Percentiles rank a stretch among this genome's conserved stretches.
phyloP scores from a whole-genome alignment of 2,797 vertebrate genomes.

The Epinephelus coioides region DNA sequence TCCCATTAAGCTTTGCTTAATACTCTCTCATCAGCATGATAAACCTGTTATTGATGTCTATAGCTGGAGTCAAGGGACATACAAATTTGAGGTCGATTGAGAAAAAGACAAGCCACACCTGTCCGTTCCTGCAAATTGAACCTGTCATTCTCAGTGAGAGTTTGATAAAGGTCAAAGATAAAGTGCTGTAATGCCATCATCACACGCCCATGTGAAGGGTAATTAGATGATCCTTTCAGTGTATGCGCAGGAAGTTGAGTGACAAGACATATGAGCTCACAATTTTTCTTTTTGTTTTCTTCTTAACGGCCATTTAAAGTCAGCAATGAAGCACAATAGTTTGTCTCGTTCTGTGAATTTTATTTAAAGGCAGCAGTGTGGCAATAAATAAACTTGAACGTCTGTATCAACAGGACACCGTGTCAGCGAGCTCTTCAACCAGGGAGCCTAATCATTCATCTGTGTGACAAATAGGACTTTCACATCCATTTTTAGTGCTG shows the following conservation, averaged over 20 bases:
- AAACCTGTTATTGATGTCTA: slow-evolving; percentile 73
- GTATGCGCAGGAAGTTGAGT: slow-evolving; percentile 8
- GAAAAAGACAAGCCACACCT: slow-evolving; percentile 66
- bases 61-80: slow-evolving; percentile 60
- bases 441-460: slow-evolving; percentile 69
- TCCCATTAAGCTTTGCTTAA: slow-evolving; percentile 78
- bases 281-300: slow-evolving; percentile 4
- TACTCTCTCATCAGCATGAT: slow-evolving; percentile 78
- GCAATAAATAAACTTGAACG: slow-evolving; percentile 54
- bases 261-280: slow-evolving; percentile 9
- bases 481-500: slow-evolving; percentile 71
- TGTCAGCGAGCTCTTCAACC: slow-evolving; percentile 62
- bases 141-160: slow-evolving; percentile 37
- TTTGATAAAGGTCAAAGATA: slow-evolving; percentile 70
- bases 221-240: slow-evolving; percentile 47
- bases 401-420: slow-evolving; percentile 49
- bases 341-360: slow-evolving; percentile 42
- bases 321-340: slow-evolving; percentile 5
- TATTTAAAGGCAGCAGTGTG: slow-evolving; percentile 47
- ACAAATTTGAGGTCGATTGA: slow-evolving; percentile 65
- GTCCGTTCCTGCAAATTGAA: slow-evolving; percentile 52
- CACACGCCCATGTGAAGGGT: slow-evolving; percentile 34
- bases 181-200: slow-evolving; percentile 40
- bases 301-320: slow-evolving; percentile 33
- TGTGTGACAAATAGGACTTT: slow-evolving; percentile 75